Conservation (phyloP, 2,888 invertebrate species). For the Osedax fenrisi region DNA sequence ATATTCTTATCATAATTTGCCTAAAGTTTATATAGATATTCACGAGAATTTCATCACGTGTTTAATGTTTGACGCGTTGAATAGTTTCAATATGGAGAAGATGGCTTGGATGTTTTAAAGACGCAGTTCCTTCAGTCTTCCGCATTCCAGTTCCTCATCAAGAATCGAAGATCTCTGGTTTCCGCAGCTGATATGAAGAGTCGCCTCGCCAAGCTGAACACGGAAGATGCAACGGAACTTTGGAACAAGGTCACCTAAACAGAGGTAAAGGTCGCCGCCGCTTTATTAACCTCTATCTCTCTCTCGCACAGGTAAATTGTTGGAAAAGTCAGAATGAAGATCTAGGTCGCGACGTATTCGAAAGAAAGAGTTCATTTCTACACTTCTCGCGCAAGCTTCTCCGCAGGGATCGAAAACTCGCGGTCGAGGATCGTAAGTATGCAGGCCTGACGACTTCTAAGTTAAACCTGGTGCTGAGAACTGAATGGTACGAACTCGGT, state of each 20-base stretch:
- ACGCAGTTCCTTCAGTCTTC: slow-evolving; percentile 68
- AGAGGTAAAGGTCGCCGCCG: neutral
- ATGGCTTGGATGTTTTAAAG: slow-evolving; percentile 66
- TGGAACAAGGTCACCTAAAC: slow-evolving; percentile 53
- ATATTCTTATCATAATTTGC: no score
- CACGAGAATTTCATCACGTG: no score
- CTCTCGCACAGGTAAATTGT: neutral
- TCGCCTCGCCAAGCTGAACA: slow-evolving; percentile 56
- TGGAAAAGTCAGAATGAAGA: neutral
- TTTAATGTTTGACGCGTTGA: no score
- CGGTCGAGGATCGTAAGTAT: neutral
- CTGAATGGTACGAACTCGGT: slow-evolving; percentile 60
- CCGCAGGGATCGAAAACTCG: slow-evolving; percentile 13
- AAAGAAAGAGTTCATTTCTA: slow-evolving; percentile 36
- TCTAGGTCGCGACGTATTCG: neutral
- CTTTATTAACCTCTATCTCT: neutral
- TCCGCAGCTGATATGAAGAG: slow-evolving; percentile 55
- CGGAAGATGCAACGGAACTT: slow-evolving; percentile 54
- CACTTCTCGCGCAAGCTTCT: slow-evolving; percentile 38
- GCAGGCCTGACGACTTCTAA: slow-evolving; percentile 36
- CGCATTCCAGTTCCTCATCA: slow-evolving; percentile 68
- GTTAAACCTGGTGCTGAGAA: slow-evolving; percentile 56
- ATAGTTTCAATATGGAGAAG: slow-evolving; percentile 57
- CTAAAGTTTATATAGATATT: no score
- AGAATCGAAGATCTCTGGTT: slow-evolving; percentile 62